Base-by-base conservation (phyloP, 1,140 invertebrate genomes). In the Saxidomus purpurata region DNA sequence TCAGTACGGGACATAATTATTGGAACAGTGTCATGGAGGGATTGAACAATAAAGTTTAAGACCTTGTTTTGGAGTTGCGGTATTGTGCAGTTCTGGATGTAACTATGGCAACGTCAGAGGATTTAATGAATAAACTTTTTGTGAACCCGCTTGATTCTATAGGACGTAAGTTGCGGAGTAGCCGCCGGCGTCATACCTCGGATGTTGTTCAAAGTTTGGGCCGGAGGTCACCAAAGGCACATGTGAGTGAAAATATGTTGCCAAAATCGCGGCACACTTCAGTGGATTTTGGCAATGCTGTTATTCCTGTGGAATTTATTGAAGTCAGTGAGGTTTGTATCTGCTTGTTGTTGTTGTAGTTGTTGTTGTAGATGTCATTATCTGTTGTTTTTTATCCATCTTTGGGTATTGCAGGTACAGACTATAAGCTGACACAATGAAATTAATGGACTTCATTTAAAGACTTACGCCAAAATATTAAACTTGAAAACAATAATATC, bases 81-180 rank as follows among this genome's bases (percentile, higher is more conserved):
- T 25, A 38, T 31, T 76, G 40, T n/a, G n/a, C 9, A 55, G 19
- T 8, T 25, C 17, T 28, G 55, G 47, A n/a, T 19, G 0, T 74
- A 34, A 85, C 4, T 28, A 88, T 88, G 86, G 25, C 86, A 63
- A 88, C 86, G 22, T 81, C 86, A 52, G 86, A 81, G 28, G 86
- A 88, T 80, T 88, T 88, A 69, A 71, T 88, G 76, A 81, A 80
- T 38, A 88, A 88, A 71, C 63, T 88, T 22, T 79, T 88, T 71
- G 55, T 88, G 34, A 88, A 31, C 61, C 86, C 86, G 31, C 61
- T 88, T 55, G 61, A 79, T 25, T 61, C 61, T 25, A 81, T 88
- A 1, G 74, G 76, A n/a, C 71, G 74, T n/a, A 88, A 69, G n/a
- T 19, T 88, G 19, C 49, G 71, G 11, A 40, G 74, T 69, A 28